Conservation (phyloP, 2,888 invertebrate genomes). For the Pandemis heparana region DNA sequence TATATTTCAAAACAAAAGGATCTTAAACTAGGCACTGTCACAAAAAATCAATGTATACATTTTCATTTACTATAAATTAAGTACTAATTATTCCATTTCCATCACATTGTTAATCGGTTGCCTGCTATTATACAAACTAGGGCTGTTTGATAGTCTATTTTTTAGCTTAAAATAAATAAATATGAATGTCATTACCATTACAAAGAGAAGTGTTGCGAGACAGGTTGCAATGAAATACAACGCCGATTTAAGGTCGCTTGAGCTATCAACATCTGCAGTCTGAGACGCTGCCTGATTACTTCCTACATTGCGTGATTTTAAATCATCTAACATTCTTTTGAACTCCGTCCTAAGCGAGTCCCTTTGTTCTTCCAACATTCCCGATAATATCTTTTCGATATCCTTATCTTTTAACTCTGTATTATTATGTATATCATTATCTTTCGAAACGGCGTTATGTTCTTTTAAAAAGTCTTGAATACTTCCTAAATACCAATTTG, state of each 20-base stretch:
- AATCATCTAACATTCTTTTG: constrained; percentile 28
- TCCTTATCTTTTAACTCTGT: constrained; percentile 10
- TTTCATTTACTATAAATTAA: too few relatives aligned
- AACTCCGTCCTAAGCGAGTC: constrained; percentile 26
- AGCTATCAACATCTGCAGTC: not conserved
- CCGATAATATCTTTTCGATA: constrained; percentile 12
- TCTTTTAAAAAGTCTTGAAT: constrained; percentile 22
- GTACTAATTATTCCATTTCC: constrained; percentile 36
- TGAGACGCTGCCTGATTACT: constrained; percentile 19
- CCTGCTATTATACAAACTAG: constrained; percentile 22
- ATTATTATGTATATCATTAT: not conserved
- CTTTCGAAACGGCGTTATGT: not conserved
- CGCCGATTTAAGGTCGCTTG: constrained; percentile 22
- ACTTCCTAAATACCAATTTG: constrained; percentile 28
- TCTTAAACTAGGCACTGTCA: too few relatives aligned
- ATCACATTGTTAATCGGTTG: constrained; percentile 32
- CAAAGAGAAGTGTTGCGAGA: constrained; percentile 15
- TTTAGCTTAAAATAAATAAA: constrained; percentile 24
- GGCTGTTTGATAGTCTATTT: not conserved
- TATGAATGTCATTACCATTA: constrained; percentile 21
- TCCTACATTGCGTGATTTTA: constrained; percentile 14
- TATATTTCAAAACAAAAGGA: too few relatives aligned
- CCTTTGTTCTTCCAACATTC: constrained; percentile 30
- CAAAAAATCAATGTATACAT: too few relatives aligned
- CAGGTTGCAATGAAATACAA: constrained; percentile 38